Evolutionary conservation across 2,888 invertebrate genomes (phyloP).

Genomic region (Ecliptopera silaceata): DNA sequence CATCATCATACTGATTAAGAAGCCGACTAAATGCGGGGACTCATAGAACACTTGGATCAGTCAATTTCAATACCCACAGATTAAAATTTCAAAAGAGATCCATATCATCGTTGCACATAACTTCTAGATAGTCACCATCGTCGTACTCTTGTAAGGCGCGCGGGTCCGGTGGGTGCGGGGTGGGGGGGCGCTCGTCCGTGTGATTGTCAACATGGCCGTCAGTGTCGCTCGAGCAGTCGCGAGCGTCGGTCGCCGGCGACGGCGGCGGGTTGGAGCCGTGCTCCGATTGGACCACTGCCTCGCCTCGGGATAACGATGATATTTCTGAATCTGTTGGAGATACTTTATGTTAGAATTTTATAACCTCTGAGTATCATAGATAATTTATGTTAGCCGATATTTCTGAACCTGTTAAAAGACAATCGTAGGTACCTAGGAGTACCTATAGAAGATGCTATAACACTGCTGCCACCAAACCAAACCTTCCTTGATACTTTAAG

Average conservation of each 20-base stretch:
- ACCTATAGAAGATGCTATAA: no score
- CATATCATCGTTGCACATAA: slow-evolving; percentile 88
- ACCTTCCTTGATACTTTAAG: no score
- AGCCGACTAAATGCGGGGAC: no score
- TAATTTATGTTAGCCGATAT: no score
- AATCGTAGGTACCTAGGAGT: no score
- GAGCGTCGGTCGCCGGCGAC: slow-evolving; percentile 90
- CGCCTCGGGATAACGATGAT: slow-evolving; percentile 85
- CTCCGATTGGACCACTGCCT: slow-evolving; percentile 80
- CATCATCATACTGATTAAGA: no score
- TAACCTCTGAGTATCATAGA: no score
- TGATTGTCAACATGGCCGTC: slow-evolving; percentile 77
- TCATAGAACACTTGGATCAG: no score
- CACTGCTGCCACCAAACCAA: no score
- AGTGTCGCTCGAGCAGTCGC: slow-evolving; percentile 86
- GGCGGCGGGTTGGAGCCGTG: slow-evolving; percentile 90
- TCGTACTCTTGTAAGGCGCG: slow-evolving; percentile 71
- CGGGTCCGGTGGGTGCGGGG: slow-evolving; percentile 47
- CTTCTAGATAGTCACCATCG: slow-evolving; percentile 88
- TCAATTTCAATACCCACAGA: not conserved
- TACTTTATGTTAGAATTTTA: not conserved
- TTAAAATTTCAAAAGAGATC: slow-evolving; percentile 83
- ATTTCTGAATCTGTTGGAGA: slow-evolving; percentile 78
- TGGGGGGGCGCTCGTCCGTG: slow-evolving; percentile 60
- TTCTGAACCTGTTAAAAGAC: no score